phyloP scores from a whole-genome alignment of 1,140 invertebrate genomes.

The Nylanderia fulva region DNA sequence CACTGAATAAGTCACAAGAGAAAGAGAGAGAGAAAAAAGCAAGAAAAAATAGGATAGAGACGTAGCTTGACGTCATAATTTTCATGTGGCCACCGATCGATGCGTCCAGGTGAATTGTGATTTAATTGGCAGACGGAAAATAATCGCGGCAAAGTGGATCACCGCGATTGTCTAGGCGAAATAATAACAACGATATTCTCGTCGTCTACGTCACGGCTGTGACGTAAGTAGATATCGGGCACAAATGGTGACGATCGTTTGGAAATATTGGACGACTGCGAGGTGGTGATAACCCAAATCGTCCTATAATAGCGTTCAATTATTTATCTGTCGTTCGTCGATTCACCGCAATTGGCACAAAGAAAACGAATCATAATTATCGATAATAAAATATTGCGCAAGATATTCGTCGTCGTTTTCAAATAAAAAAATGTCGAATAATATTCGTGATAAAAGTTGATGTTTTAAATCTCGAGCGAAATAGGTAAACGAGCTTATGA shows the following conservation, averaged over 20 bases:
- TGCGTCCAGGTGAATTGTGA: constrained; percentile 21
- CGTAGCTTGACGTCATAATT: constrained; percentile 44
- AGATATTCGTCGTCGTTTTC: not conserved
- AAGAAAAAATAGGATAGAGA: not conserved
- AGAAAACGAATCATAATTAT: constrained; percentile 35
- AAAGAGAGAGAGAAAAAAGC: too few species aligned
- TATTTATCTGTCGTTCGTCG: constrained; percentile 30
- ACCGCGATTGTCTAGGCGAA: constrained; percentile 55
- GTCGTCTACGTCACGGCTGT: constrained; percentile 37
- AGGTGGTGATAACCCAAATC: constrained; percentile 53
- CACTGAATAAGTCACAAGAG: not conserved
- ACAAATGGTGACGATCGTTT: constrained; percentile 52
- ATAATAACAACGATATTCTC: constrained; percentile 58
- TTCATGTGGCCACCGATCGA: constrained; percentile 33
- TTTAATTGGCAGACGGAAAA: constrained; percentile 45
- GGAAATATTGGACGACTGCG: constrained; percentile 37
- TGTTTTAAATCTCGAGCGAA: not conserved
- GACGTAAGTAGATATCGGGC: constrained; percentile 57
- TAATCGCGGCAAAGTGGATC: constrained; percentile 49
- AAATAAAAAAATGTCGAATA: not conserved
- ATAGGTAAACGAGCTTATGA: not conserved
- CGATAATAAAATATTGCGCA: constrained; percentile 15
- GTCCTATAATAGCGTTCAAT: constrained; percentile 47
- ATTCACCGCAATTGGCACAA: constrained; percentile 21
- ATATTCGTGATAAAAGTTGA: not conserved